Conservation (phyloP, 2,113 vertebrate genomes). For the Aegithalos caudatus region DNA sequence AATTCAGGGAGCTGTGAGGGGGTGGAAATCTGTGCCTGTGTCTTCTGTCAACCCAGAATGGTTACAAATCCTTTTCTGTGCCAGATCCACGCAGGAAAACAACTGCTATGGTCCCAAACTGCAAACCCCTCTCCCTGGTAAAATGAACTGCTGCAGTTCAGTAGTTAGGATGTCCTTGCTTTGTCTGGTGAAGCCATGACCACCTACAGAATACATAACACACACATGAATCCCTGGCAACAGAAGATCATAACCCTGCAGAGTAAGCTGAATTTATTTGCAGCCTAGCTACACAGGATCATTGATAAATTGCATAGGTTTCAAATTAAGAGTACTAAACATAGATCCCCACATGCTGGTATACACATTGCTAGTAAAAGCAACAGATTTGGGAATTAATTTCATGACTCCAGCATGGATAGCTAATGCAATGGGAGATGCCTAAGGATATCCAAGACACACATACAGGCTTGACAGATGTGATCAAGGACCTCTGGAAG, state of each 20-base stretch:
- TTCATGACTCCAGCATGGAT: neutral
- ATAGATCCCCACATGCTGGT: neutral
- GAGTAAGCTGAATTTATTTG: neutral
- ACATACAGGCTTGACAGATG: accelerated
- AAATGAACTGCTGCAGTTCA: neutral
- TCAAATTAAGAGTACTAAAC: neutral
- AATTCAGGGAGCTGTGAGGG: neutral
- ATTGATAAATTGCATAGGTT: neutral
- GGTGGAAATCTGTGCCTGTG: neutral
- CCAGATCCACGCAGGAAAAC: neutral
- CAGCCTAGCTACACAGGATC: neutral
- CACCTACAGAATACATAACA: neutral
- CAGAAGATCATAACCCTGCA: neutral
- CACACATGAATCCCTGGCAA: neutral
- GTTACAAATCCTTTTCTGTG: neutral
- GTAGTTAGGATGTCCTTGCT: neutral
- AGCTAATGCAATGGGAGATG: neutral
- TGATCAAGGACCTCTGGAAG: neutral
- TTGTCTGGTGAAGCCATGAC: neutral
- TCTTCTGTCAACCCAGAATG: neutral
- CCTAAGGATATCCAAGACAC: neutral
- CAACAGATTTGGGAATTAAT: neutral
- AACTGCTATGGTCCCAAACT: neutral
- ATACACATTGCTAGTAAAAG: neutral
- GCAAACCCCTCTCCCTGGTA: neutral